These are phyloP conservation scores for Penaeus chinensis DNA, from an alignment of 1,140 invertebrate species.

Conservation along the genomic window DNA sequence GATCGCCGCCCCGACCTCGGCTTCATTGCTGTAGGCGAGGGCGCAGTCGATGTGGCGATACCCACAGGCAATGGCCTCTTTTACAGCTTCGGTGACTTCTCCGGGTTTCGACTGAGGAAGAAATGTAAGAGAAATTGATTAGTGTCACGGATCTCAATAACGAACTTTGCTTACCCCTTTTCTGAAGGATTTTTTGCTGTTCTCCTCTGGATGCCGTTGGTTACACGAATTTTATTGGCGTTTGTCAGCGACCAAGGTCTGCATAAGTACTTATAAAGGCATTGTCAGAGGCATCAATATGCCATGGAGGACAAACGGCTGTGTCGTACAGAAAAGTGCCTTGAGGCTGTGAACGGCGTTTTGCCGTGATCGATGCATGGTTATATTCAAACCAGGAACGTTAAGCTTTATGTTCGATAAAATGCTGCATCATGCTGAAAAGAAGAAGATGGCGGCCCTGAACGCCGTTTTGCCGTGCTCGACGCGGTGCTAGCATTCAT, in stretches of 20 bases:
- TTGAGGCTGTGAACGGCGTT: no score
- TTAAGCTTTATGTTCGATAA: no score
- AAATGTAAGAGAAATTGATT: constrained; percentile 10
- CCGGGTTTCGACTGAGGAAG: constrained; percentile 76
- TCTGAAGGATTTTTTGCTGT: neutral
- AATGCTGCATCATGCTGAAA: neutral
- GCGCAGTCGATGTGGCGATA: constrained; percentile 94
- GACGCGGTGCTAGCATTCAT: no score
- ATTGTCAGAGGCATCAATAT: no score
- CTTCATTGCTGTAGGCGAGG: constrained; percentile 85
- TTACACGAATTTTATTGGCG: no score
- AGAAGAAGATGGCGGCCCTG: neutral
- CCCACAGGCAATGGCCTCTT: constrained; percentile 82
- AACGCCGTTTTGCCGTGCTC: neutral
- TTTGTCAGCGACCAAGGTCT: no score
- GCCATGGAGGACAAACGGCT: neutral
- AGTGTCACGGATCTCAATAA: neutral
- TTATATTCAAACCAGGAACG: no score
- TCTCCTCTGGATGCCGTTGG: no score
- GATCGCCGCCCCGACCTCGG: constrained; percentile 83
- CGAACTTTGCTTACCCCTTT: neutral
- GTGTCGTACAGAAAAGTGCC: neutral
- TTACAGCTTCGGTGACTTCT: constrained; percentile 80
- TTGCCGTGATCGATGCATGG: no score
- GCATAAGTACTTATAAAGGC: no score